phyloP scores from a whole-genome alignment of 1,140 invertebrate genomes.

The Tetramorium parvispinum region DNA sequence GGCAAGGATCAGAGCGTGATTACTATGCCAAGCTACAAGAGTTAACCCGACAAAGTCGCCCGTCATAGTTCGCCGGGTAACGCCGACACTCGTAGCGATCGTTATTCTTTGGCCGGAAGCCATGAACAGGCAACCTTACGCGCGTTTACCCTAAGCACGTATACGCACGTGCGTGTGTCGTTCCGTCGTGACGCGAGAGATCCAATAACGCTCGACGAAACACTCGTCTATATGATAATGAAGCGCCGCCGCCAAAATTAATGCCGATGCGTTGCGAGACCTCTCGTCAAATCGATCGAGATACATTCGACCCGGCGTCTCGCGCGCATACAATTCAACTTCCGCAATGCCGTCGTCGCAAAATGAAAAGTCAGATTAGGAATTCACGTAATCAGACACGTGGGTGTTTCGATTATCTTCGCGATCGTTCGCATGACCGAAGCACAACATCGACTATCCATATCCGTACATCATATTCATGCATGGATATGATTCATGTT shows the following conservation, averaged over 20 bases:
- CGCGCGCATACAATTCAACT: conserved; percentile 61
- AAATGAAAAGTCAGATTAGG: conserved; percentile 60
- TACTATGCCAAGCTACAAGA: conserved; percentile 50
- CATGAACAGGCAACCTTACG: conserved; percentile 69
- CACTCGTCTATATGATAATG: conserved; percentile 83
- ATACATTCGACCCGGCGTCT: conserved; percentile 66
- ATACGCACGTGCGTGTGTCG: conserved; percentile 77
- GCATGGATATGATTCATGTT: background rate
- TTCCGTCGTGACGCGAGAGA: conserved; percentile 70
- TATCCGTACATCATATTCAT: background rate
- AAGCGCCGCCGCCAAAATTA: conserved; percentile 78
- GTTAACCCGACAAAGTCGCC: conserved; percentile 55
- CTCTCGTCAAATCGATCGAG: conserved; percentile 74
- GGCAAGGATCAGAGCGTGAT: conserved; percentile 29
- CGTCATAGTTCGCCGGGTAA: conserved; percentile 45
- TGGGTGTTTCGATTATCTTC: conserved; percentile 26
- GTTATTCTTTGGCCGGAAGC: conserved; percentile 74
- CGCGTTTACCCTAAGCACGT: conserved; percentile 77
- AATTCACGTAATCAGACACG: conserved; percentile 21
- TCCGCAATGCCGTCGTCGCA: conserved; percentile 44
- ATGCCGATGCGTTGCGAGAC: conserved; percentile 72
- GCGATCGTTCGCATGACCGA: background rate
- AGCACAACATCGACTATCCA: background rate
- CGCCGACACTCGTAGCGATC: conserved; percentile 42
- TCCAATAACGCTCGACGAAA: conserved; percentile 80